Conservation (phyloP, 2,888 invertebrate species). For the Hecatera dysodea region DNA sequence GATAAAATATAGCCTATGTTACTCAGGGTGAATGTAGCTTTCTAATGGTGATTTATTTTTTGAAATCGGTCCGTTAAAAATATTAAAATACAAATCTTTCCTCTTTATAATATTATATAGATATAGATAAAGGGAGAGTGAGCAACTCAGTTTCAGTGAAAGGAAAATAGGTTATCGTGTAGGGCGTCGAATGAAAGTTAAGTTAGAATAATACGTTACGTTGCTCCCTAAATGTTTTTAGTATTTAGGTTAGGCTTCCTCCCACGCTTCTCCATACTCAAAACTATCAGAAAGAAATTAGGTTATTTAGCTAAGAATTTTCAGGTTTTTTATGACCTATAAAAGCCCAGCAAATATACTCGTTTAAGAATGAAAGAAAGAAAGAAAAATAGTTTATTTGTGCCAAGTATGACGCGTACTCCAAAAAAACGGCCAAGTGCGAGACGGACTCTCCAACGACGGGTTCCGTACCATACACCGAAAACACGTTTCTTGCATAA, state of each 20-base stretch:
- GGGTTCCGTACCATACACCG: too few relatives aligned
- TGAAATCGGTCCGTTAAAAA: too few relatives aligned
- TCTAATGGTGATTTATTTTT: too few relatives aligned
- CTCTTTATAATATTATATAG: too few relatives aligned
- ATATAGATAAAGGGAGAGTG: conserved; percentile 19
- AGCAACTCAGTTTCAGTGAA: conserved; percentile 11
- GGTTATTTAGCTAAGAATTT: not conserved
- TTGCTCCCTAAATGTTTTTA: conserved; percentile 20
- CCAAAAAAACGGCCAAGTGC: too few relatives aligned
- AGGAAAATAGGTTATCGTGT: conserved; percentile 22
- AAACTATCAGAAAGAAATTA: conserved; percentile 4
- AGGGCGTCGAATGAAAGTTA: conserved; percentile 22
- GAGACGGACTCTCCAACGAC: too few relatives aligned
- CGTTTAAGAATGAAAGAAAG: not conserved
- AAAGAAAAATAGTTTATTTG: too few relatives aligned
- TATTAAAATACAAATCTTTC: too few relatives aligned
- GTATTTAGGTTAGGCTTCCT: not conserved
- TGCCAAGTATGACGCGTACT: too few relatives aligned
- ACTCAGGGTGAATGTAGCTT: too few relatives aligned
- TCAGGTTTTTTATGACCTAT: not conserved
- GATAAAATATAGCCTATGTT: too few relatives aligned
- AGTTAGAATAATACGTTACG: conserved; percentile 16
- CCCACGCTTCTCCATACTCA: conserved; percentile 18
- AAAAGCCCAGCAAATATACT: not conserved
- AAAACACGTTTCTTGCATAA: too few relatives aligned